Conservation (phyloP, 2,113 vertebrate genomes). For the Sylvia atricapilla region DNA sequence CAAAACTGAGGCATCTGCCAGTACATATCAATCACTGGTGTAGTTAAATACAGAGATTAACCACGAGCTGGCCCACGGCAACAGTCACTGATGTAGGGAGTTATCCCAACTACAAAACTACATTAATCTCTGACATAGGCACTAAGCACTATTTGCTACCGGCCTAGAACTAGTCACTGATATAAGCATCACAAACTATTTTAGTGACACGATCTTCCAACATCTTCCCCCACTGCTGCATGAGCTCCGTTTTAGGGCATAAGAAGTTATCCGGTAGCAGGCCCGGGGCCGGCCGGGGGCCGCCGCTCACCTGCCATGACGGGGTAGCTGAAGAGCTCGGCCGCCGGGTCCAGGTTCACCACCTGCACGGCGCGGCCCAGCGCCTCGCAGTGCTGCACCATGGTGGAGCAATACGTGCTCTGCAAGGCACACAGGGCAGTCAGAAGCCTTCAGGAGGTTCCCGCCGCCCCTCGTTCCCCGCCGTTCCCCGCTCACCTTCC, state of each 20-base stretch:
- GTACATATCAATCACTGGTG: no score
- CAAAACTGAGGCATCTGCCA: background rate
- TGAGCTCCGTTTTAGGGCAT: fast-evolving
- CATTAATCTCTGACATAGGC: fast-evolving
- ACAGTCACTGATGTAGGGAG: background rate
- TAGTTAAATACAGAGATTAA: background rate
- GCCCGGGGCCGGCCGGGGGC: background rate
- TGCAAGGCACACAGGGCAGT: slow-evolving; percentile 47
- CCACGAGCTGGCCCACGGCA: background rate
- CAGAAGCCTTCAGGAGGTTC: background rate
- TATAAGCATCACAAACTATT: fast-evolving
- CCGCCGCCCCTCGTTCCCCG: background rate
- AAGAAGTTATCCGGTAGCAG: fast-evolving
- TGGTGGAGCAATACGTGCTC: slow-evolving; percentile 95
- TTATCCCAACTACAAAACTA: fast-evolving
- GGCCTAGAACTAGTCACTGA: background rate
- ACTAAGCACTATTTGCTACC: no score
- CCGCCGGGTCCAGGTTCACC: slow-evolving; percentile 93
- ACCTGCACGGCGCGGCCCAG: slow-evolving; percentile 90
- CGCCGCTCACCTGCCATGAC: slow-evolving; percentile 86
- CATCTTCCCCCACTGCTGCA: background rate
- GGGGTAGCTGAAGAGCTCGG: slow-evolving; percentile 88
- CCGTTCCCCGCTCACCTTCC: slow-evolving; percentile 81
- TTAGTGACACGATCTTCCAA: background rate
- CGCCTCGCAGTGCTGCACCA: slow-evolving; percentile 87